A percentile compares a stretch with the other conserved stretches of the same genome.
Conservation (phyloP, 2,113 vertebrate genomes). For the Symphodus melops region DNA sequence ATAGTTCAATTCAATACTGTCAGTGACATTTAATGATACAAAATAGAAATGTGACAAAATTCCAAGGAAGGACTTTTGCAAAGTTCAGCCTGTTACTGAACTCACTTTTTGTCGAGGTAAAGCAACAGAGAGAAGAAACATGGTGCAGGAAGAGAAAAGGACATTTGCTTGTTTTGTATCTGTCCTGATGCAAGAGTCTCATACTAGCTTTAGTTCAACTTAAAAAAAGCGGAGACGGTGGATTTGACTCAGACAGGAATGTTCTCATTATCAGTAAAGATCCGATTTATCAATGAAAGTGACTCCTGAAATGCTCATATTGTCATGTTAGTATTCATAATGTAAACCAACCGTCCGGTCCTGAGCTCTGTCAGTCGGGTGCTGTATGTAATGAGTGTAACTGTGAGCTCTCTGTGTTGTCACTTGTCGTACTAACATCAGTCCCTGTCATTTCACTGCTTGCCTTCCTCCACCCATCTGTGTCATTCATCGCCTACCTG, state of each 20-base stretch:
- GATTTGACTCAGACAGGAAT: neutral
- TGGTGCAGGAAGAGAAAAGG: no score
- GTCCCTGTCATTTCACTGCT: conserved; percentile 76
- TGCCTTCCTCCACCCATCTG: conserved; percentile 59
- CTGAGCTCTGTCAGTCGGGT: conserved; percentile 4
- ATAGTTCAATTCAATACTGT: no score
- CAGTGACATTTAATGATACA: no score
- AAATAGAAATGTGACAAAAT: no score
- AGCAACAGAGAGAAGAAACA: no score
- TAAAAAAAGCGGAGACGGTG: neutral
- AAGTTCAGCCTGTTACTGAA: no score
- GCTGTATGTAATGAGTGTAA: neutral
- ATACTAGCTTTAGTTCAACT: no score
- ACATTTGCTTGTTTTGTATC: no score
- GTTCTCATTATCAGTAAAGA: neutral
- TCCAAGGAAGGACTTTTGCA: no score
- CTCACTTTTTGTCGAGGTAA: no score
- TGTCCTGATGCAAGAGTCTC: neutral
- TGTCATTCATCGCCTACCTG: conserved; percentile 64
- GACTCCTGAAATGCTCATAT: neutral
- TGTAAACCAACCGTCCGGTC: neutral
- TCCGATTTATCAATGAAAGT: neutral
- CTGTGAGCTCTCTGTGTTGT: conserved; percentile 34
- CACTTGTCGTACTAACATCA: conserved; percentile 64
- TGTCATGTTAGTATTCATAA: neutral